Percentiles rank a stretch among this genome's conserved stretches.
Evolutionary conservation across 2,888 invertebrate species (phyloP).

Genomic region (Chalcis sispes): DNA sequence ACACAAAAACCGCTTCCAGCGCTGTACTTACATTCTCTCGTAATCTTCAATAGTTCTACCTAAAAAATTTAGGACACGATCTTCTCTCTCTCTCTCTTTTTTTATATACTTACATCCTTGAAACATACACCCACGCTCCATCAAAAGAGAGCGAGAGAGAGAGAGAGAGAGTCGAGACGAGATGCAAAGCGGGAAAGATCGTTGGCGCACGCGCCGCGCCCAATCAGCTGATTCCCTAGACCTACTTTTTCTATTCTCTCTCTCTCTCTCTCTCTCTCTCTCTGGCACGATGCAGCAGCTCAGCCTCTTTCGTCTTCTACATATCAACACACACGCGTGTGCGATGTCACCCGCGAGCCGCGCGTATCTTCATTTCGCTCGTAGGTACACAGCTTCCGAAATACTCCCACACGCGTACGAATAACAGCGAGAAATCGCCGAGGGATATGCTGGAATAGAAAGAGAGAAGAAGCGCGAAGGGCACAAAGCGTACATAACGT

Average conservation of each 20-base stretch:
- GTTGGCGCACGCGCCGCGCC: background rate
- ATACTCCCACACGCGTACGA: background rate
- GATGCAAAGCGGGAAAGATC: background rate
- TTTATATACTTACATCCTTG: background rate
- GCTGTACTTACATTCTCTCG: too few relatives aligned
- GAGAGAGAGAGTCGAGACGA: too few relatives aligned
- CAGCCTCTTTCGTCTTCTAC: too few relatives aligned
- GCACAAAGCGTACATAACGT: too few relatives aligned
- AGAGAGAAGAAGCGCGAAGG: background rate
- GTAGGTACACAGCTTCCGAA: background rate
- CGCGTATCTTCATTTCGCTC: too few relatives aligned
- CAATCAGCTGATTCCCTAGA: constrained; percentile 73
- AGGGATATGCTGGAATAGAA: background rate
- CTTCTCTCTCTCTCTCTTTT: too few relatives aligned
- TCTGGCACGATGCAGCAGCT: constrained; percentile 10
- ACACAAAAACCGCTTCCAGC: too few relatives aligned
- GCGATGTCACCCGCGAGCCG: background rate
- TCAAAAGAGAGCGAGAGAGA: background rate
- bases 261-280: too few relatives aligned
- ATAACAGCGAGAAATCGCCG: background rate
- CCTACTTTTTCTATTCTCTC: constrained; percentile 73
- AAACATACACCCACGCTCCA: background rate
- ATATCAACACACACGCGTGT: background rate
- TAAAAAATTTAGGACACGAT: too few relatives aligned
- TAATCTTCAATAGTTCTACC: too few relatives aligned